phyloP scores from a whole-genome alignment of 2,888 invertebrate species.

The Volucella inanis region DNA sequence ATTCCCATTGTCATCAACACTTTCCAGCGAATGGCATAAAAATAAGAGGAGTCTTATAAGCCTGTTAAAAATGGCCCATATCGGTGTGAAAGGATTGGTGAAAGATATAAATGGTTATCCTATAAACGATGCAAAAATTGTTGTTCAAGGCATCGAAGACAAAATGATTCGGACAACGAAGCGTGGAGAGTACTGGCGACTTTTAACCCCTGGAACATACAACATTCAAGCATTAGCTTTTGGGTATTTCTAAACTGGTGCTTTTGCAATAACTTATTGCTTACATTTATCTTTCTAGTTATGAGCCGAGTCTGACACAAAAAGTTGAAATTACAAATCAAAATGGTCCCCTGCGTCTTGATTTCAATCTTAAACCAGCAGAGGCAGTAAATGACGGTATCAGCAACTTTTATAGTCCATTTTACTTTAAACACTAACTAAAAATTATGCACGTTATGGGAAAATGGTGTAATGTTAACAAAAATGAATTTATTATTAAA shows the following conservation, averaged over 20 bases:
- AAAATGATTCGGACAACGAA: slow-evolving; percentile 91
- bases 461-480: slow-evolving; percentile 57
- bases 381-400: slow-evolving; percentile 82
- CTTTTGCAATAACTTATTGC: background rate
- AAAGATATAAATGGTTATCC: slow-evolving; percentile 82
- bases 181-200: slow-evolving; percentile 96
- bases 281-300: slow-evolving; percentile 82
- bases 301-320: slow-evolving; percentile 83
- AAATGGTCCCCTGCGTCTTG: slow-evolving; percentile 80
- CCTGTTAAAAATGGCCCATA: slow-evolving; percentile 92
- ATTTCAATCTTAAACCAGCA: slow-evolving; percentile 81
- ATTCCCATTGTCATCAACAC: slow-evolving; percentile 89
- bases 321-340: slow-evolving; percentile 82
- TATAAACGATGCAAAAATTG: slow-evolving; percentile 88
- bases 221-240: slow-evolving; percentile 88
- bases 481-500: background rate
- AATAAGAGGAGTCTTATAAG: slow-evolving; percentile 93
- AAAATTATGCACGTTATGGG: slow-evolving; percentile 54
- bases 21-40: slow-evolving; percentile 91
- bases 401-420: slow-evolving; percentile 82
- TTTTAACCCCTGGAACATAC: slow-evolving; percentile 94
- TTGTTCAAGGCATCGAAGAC: slow-evolving; percentile 89
- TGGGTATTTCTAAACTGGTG: slow-evolving; percentile 84
- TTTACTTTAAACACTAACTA: slow-evolving; percentile 80
- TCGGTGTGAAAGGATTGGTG: slow-evolving; percentile 86